These are phyloP conservation scores for Ephialtes manifestator DNA, from an alignment of 2,888 invertebrate genomes.

Conservation along the genomic window DNA sequence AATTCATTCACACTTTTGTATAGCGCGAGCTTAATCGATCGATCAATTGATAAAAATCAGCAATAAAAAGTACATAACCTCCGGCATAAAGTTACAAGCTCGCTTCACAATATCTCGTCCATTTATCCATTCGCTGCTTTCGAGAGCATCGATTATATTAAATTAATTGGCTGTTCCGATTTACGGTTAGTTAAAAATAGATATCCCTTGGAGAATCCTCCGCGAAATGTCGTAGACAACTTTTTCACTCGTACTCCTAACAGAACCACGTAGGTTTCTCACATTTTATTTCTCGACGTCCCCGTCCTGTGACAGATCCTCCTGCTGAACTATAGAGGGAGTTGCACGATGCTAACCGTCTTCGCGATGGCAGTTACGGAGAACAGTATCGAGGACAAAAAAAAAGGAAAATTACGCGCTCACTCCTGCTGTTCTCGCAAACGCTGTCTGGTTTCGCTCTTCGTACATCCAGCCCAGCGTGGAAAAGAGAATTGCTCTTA, in stretches of 20 bases:
- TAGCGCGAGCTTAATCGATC: conserved; percentile 4
- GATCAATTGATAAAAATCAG: conserved; percentile 20
- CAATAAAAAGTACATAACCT: conserved; percentile 9
- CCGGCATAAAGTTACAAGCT: not conserved
- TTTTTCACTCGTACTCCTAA: conserved; percentile 7
- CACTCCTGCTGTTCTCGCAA: conserved; percentile 10
- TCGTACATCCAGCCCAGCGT: conserved; percentile 3
- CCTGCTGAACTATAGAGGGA: not conserved
- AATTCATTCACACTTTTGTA: no score
- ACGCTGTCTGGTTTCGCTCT: conserved; percentile 41
- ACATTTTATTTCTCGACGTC: conserved; percentile 20
- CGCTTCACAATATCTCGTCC: not conserved
- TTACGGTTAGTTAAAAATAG: conserved; percentile 46
- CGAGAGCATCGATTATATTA: conserved; percentile 1
- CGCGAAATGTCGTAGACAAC: not conserved
- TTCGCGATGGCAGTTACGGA: not conserved
- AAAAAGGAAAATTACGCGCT: conserved; percentile 8
- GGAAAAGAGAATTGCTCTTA: conserved; percentile 35
- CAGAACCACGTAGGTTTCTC: not conserved
- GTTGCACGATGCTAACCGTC: not conserved
- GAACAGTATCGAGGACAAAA: conserved; percentile 13
- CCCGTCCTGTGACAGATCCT: not conserved
- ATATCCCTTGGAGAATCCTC: conserved; percentile 29
- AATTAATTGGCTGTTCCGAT: conserved; percentile 28
- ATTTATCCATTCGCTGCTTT: conserved; percentile 26